Base-by-base conservation (phyloP, 2,797 vertebrate species). In the Linurgus olivaceus region DNA sequence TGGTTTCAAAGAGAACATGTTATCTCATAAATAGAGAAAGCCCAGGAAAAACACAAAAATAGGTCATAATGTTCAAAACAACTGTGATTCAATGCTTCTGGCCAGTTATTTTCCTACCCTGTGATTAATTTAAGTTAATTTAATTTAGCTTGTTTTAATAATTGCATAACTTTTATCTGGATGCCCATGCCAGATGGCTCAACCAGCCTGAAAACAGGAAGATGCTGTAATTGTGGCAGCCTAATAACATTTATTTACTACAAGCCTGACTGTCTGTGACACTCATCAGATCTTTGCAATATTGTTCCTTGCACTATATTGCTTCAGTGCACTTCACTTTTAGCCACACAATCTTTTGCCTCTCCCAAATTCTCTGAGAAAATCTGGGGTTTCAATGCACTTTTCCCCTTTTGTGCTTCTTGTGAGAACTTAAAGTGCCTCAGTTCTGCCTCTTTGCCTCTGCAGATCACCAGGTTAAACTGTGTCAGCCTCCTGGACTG, bases 71-170 rank as follows among this genome's bases (percentile, higher is more conserved):
- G 78, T 48, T 94, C 91, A 96, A 92, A 87, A 90, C 28, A 91
- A 79, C 88, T 33, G 88, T 28, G 61, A 91, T 73, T 67, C 5
- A 4, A 37, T 90, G 61, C 88, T 97, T 88, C 86, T 94, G 94
- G 94, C 63, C 90, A 88, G 88, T 84, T 90, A 76, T 96, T 91
- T 96, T 96, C 1, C 29, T 55, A 37, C 72, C 10, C 66, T 66
- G 77, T 93, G 94, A 96, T 97, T 95, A 96, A 95, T 96, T 91
- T 86, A 94, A 94, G 88, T 96, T 97, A 96, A 96, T 96, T 97
- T 88, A 97, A 97, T 96, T 97, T 87, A 93, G 79, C 96, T 89
- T 96, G 86, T 96, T 96, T 94, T 96, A 95, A 96, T 88, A 96
- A 93, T 82, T 86, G 70, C 62, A 16, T 94, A 93, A 79, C 73